phyloP scores from a whole-genome alignment of 37 sponge, comb jelly and placozoan species.

The Aplysina aerophoba region DNA sequence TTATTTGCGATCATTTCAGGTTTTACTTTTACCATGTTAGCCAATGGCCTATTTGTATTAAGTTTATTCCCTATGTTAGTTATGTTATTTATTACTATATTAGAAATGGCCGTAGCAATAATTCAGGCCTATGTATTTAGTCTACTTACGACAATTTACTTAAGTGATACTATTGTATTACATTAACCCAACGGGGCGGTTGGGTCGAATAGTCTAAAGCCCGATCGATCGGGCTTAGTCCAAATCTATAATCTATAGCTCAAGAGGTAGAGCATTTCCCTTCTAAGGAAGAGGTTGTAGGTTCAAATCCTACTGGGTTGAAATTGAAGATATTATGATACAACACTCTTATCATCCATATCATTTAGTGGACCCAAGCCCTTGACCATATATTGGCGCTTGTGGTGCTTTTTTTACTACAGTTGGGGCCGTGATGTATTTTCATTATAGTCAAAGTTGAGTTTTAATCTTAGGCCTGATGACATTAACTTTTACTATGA shows the following conservation, averaged over 20 bases:
- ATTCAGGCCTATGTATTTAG: slow-evolving; percentile 84
- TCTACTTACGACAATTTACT: slow-evolving; percentile 76
- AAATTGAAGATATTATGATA: slow-evolving; percentile 30
- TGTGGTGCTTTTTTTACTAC: slow-evolving; percentile 75
- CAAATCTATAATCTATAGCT: slow-evolving; percentile 32
- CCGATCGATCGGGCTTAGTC: no score
- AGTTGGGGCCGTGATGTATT: slow-evolving; percentile 75
- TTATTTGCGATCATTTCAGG: slow-evolving; percentile 85
- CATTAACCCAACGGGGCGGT: no score
- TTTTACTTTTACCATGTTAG: slow-evolving; percentile 75
- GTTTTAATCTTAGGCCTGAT: slow-evolving; percentile 64
- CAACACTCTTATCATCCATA: slow-evolving; percentile 75
- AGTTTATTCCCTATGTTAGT: slow-evolving; percentile 60
- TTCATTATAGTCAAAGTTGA: slow-evolving; percentile 76
- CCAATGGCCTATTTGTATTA: slow-evolving; percentile 44
- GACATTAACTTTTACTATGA: slow-evolving; percentile 64
- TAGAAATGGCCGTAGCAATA: slow-evolving; percentile 77
- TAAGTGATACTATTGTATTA: slow-evolving; percentile 63
- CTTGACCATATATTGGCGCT: slow-evolving; percentile 76
- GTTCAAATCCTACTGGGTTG: slow-evolving; percentile 70
- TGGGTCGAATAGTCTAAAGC: no score
- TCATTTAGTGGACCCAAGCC: slow-evolving; percentile 85
- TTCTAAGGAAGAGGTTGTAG: slow-evolving; percentile 73
- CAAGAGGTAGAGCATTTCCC: slow-evolving; percentile 74
- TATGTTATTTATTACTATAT: slow-evolving; percentile 68